These are phyloP conservation scores for Caenorhabditis virilis DNA, from an alignment of 2,888 invertebrate genomes.

Conservation along the genomic window DNA sequence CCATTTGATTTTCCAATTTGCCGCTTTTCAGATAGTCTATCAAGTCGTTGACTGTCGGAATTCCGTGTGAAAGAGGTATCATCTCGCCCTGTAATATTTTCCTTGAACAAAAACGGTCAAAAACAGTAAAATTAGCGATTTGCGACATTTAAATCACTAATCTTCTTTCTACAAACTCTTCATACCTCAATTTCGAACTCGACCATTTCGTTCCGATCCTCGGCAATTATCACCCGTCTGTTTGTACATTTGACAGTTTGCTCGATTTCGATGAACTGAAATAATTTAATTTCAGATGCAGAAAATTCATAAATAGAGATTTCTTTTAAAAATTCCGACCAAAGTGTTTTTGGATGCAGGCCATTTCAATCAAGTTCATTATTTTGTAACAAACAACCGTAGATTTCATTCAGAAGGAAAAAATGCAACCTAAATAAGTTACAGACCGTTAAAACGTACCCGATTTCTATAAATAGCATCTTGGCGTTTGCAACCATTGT, in stretches of 20 bases:
- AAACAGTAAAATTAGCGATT: background rate
- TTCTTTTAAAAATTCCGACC: too few relatives aligned
- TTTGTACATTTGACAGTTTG: constrained; percentile 33
- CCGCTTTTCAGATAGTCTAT: constrained; percentile 11
- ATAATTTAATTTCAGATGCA: too few relatives aligned
- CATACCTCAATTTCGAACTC: constrained; percentile 21
- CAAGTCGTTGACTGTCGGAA: constrained; percentile 18
- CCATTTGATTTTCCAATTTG: too few relatives aligned
- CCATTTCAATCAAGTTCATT: too few relatives aligned
- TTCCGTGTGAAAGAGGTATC: constrained; percentile 11
- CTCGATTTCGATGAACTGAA: constrained; percentile 30
- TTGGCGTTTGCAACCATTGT: constrained; percentile 8
- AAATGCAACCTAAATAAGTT: background rate
- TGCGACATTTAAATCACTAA: too few relatives aligned
- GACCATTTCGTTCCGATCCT: constrained; percentile 6
- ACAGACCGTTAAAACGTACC: background rate
- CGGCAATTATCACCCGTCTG: constrained; percentile 21
- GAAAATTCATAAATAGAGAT: too few relatives aligned
- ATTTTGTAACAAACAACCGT: too few relatives aligned
- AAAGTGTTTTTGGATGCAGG: too few relatives aligned
- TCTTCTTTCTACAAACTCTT: background rate
- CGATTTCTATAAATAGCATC: background rate
- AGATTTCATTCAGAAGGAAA: too few relatives aligned
- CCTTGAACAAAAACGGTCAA: background rate
- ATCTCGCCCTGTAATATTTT: constrained; percentile 13